These are phyloP conservation scores for Anguilla obscura DNA, from an alignment of 2,797 vertebrate genomes.

Conservation along the genomic window DNA sequence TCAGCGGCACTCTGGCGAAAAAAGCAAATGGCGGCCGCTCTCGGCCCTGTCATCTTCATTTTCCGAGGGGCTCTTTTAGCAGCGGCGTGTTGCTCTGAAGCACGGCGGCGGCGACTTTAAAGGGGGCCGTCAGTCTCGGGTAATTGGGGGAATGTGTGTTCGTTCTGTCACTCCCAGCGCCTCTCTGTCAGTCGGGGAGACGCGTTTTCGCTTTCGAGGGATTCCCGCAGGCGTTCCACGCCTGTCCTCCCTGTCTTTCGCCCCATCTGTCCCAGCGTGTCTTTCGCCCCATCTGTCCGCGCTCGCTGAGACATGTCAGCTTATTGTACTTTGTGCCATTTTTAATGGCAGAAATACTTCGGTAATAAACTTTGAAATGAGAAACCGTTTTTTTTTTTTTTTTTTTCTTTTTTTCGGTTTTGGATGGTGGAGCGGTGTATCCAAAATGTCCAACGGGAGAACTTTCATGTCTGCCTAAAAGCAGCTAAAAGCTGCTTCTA, in stretches of 20 bases:
- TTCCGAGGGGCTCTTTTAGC: neutral
- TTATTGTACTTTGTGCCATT: neutral
- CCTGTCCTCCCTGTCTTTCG: neutral
- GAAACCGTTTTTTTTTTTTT: neutral
- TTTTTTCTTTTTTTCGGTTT: neutral
- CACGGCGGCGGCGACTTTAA: neutral
- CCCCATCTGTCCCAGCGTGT: neutral
- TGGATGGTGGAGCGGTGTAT: neutral
- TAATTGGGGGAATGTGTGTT: neutral
- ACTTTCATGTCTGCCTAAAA: neutral
- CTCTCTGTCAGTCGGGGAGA: neutral
- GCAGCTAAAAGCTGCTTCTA: neutral
- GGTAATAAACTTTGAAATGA: neutral
- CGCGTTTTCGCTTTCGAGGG: neutral
- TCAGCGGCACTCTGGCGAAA: neutral
- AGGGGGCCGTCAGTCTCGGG: neutral
- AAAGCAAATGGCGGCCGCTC: neutral
- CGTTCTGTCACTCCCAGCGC: neutral
- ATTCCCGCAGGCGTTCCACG: neutral
- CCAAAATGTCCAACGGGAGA: neutral
- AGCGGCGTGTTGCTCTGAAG: neutral
- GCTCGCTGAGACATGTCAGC: neutral
- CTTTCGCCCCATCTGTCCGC: neutral
- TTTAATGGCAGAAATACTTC: neutral
- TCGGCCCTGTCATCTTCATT: neutral